A percentile compares a stretch with the other conserved stretches of the same genome.
phyloP scores from a whole-genome alignment of 1,140 invertebrate genomes.

The Phenacoccus solenopsis region DNA sequence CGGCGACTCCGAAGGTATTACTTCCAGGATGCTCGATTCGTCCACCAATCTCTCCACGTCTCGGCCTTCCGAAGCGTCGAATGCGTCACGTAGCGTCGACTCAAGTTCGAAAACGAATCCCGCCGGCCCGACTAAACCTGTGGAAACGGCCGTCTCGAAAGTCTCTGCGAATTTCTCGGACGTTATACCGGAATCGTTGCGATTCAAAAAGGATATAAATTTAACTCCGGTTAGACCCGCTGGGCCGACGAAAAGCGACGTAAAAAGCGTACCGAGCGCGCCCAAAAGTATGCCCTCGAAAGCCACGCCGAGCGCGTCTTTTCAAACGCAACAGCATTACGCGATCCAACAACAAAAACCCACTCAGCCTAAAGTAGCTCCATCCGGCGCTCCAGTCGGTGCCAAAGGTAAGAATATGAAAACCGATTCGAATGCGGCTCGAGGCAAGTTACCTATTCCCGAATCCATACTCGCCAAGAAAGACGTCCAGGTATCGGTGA shows the following conservation, averaged over 20 bases:
- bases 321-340: neutral
- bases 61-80: neutral
- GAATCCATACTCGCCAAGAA: neutral
- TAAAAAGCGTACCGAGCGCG: neutral
- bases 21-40: neutral
- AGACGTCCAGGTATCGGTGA: neutral
- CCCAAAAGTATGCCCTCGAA: neutral
- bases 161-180: neutral
- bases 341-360: neutral
- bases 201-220: slow-evolving; percentile 7
- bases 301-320: neutral
- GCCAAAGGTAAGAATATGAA: neutral
- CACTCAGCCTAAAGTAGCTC: neutral
- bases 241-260: neutral
- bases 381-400: neutral
- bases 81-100: too few relatives aligned
- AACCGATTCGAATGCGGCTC: neutral
- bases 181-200: neutral
- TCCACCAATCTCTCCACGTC: neutral
- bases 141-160: too few relatives aligned
- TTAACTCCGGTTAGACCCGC: neutral
- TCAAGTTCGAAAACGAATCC: too few relatives aligned
- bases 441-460: neutral
- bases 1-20: neutral
- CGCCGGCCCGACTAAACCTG: too few relatives aligned